Base-by-base conservation (phyloP, 2,888 invertebrate species). In the Endotricha flammealis region DNA sequence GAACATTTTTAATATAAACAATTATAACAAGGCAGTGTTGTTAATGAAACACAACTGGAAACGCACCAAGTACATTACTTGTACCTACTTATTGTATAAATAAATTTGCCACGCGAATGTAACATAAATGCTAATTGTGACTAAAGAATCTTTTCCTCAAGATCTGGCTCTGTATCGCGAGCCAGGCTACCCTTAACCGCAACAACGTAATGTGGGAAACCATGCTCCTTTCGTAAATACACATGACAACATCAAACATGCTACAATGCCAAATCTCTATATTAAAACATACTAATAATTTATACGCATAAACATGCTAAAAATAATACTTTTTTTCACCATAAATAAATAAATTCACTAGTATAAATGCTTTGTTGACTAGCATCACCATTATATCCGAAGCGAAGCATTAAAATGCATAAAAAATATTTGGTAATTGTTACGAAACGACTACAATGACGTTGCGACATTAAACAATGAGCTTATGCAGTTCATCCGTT, bases 391-490 rank as follows among this genome's bases (percentile, higher is more conserved):
- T 54, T 48, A 57, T 50, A 47, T 57, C 50, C 40, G 44, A 71
- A 71, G 72, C 76, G 44, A 71, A 74, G 72, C 71, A 43, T 56
- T 34, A 59, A 67, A 70, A 71, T 64, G 62, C 59, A 47, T 66
- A 61, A 66, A 60, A 65, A 58, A 64, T 42, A 31, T 11, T 17
- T 28, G 32, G 29, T 7, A 14, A 35, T 29, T 22, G 12, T 35
- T 29, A 23, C 9, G 20, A 13, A 35, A 29, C 27, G 14, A 24
- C 14, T 11, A 25, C 32, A 55, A 44, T 41, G 38, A 51, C 53
- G 40, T 48, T 46, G 50, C n/a, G n/a, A n/a, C n/a, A 40, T 7
- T 11, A 35, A 22, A 35, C 35, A 29, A 2, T 22, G 20, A 35
- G 35, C 29, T 35, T 29, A 35, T 35, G 35, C 13, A 10, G 9